These are phyloP conservation scores for Netelia inedita DNA, from an alignment of 2,888 invertebrate genomes.

Conservation along the genomic window DNA sequence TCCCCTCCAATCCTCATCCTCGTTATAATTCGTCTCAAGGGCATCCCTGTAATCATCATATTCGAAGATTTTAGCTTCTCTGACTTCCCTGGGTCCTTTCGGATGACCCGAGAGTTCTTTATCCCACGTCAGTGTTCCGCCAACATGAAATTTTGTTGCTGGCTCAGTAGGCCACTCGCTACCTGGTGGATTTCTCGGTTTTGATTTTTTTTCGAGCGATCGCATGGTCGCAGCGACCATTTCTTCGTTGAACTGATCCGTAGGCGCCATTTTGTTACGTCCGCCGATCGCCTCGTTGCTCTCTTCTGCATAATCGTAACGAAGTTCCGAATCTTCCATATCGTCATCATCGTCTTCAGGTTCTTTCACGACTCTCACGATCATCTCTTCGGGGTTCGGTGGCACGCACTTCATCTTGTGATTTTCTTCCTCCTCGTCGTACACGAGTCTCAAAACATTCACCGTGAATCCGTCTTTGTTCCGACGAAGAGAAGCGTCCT, in stretches of 20 bases:
- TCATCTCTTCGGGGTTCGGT: slow-evolving; percentile 60
- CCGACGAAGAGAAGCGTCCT: slow-evolving; percentile 15
- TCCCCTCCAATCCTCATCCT: slow-evolving; percentile 31
- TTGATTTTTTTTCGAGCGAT: slow-evolving; percentile 19
- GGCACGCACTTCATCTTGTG: slow-evolving; percentile 54
- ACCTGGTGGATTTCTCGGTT: slow-evolving; percentile 67
- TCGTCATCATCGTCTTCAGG: slow-evolving; percentile 35
- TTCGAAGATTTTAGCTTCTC: slow-evolving; percentile 7
- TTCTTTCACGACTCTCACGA: slow-evolving; percentile 46
- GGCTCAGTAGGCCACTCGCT: slow-evolving; percentile 76
- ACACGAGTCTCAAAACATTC: slow-evolving; percentile 71
- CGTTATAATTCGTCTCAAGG: slow-evolving; percentile 24
- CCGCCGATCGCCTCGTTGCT: neutral
- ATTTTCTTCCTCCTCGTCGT: slow-evolving; percentile 71
- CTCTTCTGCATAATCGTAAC: slow-evolving; percentile 39
- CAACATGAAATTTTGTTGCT: slow-evolving; percentile 72
- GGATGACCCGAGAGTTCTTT: slow-evolving; percentile 65
- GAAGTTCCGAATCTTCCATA: slow-evolving; percentile 3
- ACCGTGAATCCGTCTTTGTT: slow-evolving; percentile 69
- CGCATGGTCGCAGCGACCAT: neutral
- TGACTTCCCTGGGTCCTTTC: slow-evolving; percentile 19
- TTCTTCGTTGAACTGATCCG: neutral
- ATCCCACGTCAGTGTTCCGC: slow-evolving; percentile 75
- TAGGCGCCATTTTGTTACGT: too few relatives aligned
- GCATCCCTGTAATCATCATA: slow-evolving; percentile 50